Base-by-base conservation (phyloP, 2,797 vertebrate genomes). In the Gouania willdenowi region DNA sequence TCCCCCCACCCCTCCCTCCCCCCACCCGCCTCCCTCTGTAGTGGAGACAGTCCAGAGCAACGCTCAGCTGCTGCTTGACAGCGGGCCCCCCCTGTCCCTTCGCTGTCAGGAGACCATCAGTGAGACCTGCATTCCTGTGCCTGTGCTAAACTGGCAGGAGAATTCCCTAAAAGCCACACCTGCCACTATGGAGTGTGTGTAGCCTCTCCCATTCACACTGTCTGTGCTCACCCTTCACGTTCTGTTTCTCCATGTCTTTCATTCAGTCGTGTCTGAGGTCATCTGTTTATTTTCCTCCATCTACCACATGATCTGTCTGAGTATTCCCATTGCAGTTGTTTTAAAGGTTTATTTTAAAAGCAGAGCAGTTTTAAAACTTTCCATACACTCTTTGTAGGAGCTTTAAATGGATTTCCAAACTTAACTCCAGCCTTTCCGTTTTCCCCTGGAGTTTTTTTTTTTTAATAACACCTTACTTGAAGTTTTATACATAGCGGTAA, bases 11-110 rank as follows among this genome's bases (percentile, higher is more conserved):
- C n/a, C n/a, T n/a, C n/a, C n/a, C 86, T 84, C 71, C 43, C 78
- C 66, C 52, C n/a, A n/a, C 72, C 43, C 78, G 66, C 50, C 28
- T 66, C 84, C 88, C 79, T 87, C 87, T 93, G 81, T 82, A 97
- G 94, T 97, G 66, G 94, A 97, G 88, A 94, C 93, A 87, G 87
- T 97, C 89, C 95, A 97, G 91, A 95, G 89, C 91, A 92, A 91
- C 77, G 91, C 92, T 55, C 91, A 91, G 85, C 91, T 98, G 83
- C 89, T 97, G 64, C 87, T 93, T 87, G 93, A 98, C 87, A 91
- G 89, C 24, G 91, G 89, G 53, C 85, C 81, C 75, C 83, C 90
- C 63, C 74, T 91, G 82, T 88, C 89, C 77, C 87, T 91, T 74
- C 93, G 93, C 82, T 91, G 87, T 78, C 90, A 92, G 88, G 93